Conservation (phyloP, 2,113 vertebrate species). For the Neomonachus schauinslandi region DNA sequence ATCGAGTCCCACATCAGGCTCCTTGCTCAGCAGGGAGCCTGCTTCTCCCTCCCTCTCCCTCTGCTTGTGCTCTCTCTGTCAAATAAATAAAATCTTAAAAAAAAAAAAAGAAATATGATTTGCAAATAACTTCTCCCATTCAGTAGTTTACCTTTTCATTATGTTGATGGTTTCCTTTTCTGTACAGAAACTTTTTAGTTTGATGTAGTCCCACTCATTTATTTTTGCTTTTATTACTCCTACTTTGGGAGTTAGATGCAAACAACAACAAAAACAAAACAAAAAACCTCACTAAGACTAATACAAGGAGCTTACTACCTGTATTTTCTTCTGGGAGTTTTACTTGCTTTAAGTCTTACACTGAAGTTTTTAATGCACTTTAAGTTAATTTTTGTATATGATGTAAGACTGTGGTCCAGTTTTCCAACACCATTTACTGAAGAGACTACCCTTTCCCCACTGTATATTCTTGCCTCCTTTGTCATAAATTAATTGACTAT, state of each 20-base stretch:
- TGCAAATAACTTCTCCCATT: not conserved
- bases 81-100: no score
- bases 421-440: not conserved
- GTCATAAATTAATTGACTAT: not conserved
- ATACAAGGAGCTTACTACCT: not conserved
- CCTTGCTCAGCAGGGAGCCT: no score
- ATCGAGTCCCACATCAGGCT: no score
- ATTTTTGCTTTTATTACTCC: not conserved
- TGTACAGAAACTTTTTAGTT: not conserved
- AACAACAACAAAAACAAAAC: not conserved
- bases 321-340: not conserved
- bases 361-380: not conserved
- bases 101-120: not conserved
- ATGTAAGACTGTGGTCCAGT: not conserved
- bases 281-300: not conserved
- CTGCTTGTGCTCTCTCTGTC: no score
- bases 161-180: not conserved
- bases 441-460: not conserved
- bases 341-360: not conserved
- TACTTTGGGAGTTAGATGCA: not conserved
- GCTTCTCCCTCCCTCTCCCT: no score
- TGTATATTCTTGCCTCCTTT: not conserved
- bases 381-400: not conserved
- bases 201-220: not conserved
- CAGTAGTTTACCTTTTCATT: not conserved